phyloP scores from a whole-genome alignment of 2,888 invertebrate species.

The Epinotia nisella region DNA sequence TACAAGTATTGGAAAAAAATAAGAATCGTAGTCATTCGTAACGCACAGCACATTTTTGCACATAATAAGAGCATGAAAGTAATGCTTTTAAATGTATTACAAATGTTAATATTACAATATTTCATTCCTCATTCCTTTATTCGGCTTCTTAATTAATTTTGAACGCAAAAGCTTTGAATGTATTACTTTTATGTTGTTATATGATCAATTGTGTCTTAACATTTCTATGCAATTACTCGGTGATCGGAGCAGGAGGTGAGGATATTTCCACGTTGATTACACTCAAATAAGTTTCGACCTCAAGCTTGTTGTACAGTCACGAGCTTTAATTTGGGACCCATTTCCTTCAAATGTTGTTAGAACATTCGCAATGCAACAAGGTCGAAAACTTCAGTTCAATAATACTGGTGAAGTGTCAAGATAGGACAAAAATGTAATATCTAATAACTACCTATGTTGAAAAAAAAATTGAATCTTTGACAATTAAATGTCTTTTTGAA shows the following conservation, averaged over 20 bases:
- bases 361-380: no score
- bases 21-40: constrained; percentile 2
- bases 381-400: no score
- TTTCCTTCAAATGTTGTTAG: no score
- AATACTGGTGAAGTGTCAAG: no score
- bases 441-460: no score
- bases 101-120: neutral
- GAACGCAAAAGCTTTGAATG: constrained; percentile 26
- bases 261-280: constrained; percentile 19
- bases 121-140: constrained; percentile 23
- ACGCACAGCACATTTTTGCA: constrained; percentile 57
- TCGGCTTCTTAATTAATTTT: constrained; percentile 16
- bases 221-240: constrained; percentile 54
- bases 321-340: no score
- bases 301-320: no score
- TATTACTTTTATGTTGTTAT: constrained; percentile 61
- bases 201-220: constrained; percentile 65
- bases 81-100: constrained; percentile 49
- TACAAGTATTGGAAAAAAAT: constrained; percentile 22
- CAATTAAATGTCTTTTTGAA: no score
- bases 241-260: constrained; percentile 75
- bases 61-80: constrained; percentile 66
- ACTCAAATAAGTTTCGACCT: no score
- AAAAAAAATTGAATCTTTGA: no score
- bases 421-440: no score